Conservation (phyloP, 2,888 invertebrate species). For the Dioctria rufipes region DNA sequence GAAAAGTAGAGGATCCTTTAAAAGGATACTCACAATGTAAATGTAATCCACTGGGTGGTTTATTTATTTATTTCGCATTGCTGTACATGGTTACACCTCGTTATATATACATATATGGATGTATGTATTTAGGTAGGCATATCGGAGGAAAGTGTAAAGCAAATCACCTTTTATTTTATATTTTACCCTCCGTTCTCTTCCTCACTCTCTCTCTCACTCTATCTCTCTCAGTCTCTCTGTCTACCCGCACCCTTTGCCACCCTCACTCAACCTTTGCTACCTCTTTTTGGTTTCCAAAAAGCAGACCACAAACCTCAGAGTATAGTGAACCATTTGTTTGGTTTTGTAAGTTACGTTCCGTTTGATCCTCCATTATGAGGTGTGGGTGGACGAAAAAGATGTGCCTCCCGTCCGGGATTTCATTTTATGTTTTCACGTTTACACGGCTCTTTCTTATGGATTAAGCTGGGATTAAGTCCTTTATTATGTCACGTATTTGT, state of each 20-base stretch:
- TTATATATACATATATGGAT: not conserved
- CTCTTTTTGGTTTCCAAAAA: too few relatives aligned
- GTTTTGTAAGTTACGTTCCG: slow-evolving; percentile 28
- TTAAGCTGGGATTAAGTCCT: slow-evolving; percentile 54
- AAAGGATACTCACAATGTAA: slow-evolving; percentile 2
- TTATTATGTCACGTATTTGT: slow-evolving; percentile 57
- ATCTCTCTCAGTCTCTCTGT: too few relatives aligned
- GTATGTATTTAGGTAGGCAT: too few relatives aligned
- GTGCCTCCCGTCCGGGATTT: slow-evolving; percentile 8
- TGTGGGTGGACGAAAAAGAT: not conserved
- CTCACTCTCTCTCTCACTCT: too few relatives aligned
- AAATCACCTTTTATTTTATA: slow-evolving; percentile 33
- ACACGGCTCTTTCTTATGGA: slow-evolving; percentile 40
- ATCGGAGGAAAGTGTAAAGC: not conserved
- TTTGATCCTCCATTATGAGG: slow-evolving; percentile 8
- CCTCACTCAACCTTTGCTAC: too few relatives aligned
- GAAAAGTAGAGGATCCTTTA: not conserved
- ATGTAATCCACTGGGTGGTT: slow-evolving; percentile 15
- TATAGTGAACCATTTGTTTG: not conserved
- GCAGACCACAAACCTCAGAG: too few relatives aligned
- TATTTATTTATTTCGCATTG: not conserved
- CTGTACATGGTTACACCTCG: not conserved
- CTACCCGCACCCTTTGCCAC: too few relatives aligned
- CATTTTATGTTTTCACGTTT: slow-evolving; percentile 55
- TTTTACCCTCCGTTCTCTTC: not conserved